Evolutionary conservation across 2,797 vertebrate genomes (phyloP).

Genomic region (Spinus pinus): DNA sequence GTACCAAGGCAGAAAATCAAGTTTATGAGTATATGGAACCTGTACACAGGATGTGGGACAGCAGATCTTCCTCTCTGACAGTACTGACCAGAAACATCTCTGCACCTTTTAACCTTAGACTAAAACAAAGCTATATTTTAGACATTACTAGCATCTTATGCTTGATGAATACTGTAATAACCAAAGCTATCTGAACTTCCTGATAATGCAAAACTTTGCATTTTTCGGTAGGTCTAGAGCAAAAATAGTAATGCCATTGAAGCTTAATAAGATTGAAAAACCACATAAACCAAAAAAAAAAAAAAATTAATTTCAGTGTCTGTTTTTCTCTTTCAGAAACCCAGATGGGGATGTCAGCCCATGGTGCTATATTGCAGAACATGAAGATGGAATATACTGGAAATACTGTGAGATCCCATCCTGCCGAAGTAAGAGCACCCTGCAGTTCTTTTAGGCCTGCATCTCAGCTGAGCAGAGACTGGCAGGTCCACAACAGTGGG

Average conservation of each 20-base stretch:
- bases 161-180: not conserved
- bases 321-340: conserved; percentile 78
- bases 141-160: not conserved
- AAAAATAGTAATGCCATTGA: not conserved
- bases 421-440: conserved; percentile 85
- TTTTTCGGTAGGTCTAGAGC: not conserved
- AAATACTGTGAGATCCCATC: conserved; percentile 93
- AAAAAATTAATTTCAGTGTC: not conserved
- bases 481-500: not conserved
- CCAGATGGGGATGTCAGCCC: conserved; percentile 95
- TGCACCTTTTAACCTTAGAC: not conserved
- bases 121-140: not conserved
- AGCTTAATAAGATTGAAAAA: not conserved
- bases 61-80: not conserved
- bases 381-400: conserved; percentile 94
- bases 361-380: conserved; percentile 94
- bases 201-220: not conserved
- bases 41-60: not conserved
- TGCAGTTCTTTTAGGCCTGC: not conserved
- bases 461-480: not conserved
- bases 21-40: not conserved
- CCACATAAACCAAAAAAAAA: not conserved
- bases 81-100: not conserved
- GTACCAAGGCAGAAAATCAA: not conserved
- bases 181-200: not conserved